Percentiles rank a stretch among this genome's conserved stretches.
Evolutionary conservation across 2,113 vertebrate species (phyloP).

Genomic region (Oryzias melastigma): DNA sequence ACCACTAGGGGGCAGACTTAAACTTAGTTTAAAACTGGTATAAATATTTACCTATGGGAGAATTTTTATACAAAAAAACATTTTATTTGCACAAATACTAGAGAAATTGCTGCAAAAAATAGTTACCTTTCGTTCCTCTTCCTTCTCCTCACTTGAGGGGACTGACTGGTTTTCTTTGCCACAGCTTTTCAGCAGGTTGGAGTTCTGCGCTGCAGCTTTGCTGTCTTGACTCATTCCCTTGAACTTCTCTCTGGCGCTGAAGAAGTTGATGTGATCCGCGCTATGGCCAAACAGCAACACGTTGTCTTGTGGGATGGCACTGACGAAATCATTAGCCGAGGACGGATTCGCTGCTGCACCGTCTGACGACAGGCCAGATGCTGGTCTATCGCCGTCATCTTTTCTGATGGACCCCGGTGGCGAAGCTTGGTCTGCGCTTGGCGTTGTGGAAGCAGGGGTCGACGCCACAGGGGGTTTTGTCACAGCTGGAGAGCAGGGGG

Average conservation of each 20-base stretch:
- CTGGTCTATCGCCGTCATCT: conserved; percentile 38
- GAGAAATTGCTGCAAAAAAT: neutral
- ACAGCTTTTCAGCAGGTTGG: conserved; percentile 44
- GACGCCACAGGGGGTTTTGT: conserved; percentile 40
- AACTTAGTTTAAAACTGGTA: neutral
- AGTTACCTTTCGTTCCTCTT: conserved; percentile 64
- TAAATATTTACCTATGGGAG: neutral
- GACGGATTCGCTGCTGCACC: conserved; percentile 15
- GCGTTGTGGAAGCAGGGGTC: conserved; percentile 18
- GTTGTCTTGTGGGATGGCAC: conserved; percentile 61
- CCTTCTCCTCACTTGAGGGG: conserved; percentile 29
- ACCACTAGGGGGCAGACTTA: conserved; percentile 39
- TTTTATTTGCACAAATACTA: neutral
- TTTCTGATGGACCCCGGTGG: conserved; percentile 47
- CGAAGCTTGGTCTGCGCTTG: conserved; percentile 35
- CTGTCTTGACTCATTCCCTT: conserved; percentile 91
- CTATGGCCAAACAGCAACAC: conserved; percentile 68
- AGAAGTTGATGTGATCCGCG: conserved; percentile 93
- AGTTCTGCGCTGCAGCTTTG: conserved; percentile 54
- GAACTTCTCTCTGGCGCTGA: conserved; percentile 95
- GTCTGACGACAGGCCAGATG: conserved; percentile 29
- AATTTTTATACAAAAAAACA: neutral
- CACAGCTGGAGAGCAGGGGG: conserved; percentile 33
- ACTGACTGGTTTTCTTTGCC: conserved; percentile 52
- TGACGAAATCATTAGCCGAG: conserved; percentile 45